Evolutionary conservation across 2,797 vertebrate species (phyloP).

Genomic region (Brachyrhaphis roseni): DNA sequence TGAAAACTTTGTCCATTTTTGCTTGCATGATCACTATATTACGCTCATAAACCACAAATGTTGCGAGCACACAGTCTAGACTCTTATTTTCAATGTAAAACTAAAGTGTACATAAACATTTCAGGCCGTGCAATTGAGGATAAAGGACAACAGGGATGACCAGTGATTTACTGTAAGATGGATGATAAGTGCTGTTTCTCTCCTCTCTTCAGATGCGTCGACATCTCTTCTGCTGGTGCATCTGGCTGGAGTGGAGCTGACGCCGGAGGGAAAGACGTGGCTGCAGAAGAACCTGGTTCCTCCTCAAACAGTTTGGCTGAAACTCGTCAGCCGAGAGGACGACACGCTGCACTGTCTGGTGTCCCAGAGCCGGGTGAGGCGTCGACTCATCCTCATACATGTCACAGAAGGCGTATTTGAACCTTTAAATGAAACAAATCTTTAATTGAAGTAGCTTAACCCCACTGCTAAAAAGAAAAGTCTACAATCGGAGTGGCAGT

Average conservation of each 20-base stretch:
- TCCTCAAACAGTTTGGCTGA: conserved; percentile 86
- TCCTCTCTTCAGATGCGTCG: conserved; percentile 71
- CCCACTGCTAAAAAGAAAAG: neutral
- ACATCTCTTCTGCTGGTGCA: conserved; percentile 80
- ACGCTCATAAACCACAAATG: neutral
- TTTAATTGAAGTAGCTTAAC: neutral
- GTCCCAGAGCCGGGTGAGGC: conserved; percentile 71
- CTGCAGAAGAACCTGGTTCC: conserved; percentile 82
- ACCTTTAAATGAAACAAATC: neutral
- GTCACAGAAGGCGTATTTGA: neutral
- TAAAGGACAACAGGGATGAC: neutral
- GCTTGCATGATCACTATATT: neutral
- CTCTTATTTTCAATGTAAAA: neutral
- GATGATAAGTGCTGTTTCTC: neutral
- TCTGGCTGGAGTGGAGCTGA: conserved; percentile 91
- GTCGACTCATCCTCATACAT: neutral
- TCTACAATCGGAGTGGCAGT: neutral
- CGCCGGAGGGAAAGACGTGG: conserved; percentile 82
- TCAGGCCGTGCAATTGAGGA: neutral
- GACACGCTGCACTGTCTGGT: conserved; percentile 86
- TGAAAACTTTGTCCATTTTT: neutral
- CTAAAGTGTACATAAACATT: neutral
- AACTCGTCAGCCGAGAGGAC: conserved; percentile 87
- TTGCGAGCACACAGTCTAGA: neutral
- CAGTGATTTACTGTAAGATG: neutral